A percentile compares a stretch with the other conserved stretches of the same genome.
Evolutionary conservation across 2,113 vertebrate genomes (phyloP).

Genomic region (Phocoena sinus): DNA sequence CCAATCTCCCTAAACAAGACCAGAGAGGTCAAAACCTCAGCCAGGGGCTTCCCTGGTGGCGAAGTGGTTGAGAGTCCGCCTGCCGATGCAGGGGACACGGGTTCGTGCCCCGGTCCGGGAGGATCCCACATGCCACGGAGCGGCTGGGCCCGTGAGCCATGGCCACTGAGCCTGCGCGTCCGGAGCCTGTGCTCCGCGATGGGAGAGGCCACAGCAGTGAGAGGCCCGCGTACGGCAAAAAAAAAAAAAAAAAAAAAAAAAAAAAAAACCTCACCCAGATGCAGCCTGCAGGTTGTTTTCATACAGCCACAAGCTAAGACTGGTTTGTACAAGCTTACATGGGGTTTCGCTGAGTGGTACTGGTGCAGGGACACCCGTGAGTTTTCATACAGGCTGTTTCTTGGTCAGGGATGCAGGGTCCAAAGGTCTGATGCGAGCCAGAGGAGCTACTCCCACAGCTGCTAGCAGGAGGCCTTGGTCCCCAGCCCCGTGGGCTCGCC

Average conservation of each 20-base stretch:
- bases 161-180: too few species aligned
- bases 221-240: rapidly evolving
- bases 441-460: not conserved
- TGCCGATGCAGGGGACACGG: too few species aligned
- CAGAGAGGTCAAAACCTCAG: not conserved
- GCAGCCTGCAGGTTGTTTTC: not conserved
- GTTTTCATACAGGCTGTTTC: not conserved
- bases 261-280: not conserved
- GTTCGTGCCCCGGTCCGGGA: too few species aligned
- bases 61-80: too few species aligned
- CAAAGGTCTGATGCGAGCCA: too few species aligned
- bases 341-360: not conserved
- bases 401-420: not conserved
- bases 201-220: too few species aligned
- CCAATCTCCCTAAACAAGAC: not conserved
- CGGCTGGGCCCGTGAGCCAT: too few species aligned
- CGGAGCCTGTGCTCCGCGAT: too few species aligned
- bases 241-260: too few species aligned
- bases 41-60: too few species aligned
- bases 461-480: not conserved
- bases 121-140: rapidly evolving
- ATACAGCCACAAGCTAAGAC: not conserved
- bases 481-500: not conserved
- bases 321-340: not conserved
- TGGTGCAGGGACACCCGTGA: too few species aligned